Evolutionary conservation across 2,113 vertebrate species (phyloP).

Genomic region (Pipra filicauda): DNA sequence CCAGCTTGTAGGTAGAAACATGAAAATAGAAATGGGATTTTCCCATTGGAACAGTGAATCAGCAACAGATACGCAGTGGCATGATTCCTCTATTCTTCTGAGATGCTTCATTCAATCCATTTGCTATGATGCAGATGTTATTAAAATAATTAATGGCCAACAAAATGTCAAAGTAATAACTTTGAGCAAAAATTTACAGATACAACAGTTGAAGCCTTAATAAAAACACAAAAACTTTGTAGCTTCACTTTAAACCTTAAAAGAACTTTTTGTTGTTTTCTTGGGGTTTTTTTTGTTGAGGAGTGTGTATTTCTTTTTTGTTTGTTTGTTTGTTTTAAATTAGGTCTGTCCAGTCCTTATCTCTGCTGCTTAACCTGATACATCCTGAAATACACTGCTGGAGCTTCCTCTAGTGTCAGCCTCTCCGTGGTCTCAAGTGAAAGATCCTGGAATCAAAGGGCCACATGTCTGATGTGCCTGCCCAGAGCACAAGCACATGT

Average conservation of each 20-base stretch:
- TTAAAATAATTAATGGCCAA: neutral
- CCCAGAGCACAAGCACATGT: fast-evolving
- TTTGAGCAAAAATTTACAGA: neutral
- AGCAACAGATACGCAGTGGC: neutral
- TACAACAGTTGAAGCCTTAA: neutral
- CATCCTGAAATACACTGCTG: neutral
- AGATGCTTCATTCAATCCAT: neutral
- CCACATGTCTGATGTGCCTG: neutral
- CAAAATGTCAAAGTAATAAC: neutral
- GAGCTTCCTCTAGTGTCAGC: neutral
- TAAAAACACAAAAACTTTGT: neutral
- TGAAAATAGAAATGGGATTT: constrained; percentile 8
- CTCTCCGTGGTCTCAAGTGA: neutral
- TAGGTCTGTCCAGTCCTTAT: neutral
- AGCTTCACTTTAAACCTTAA: neutral
- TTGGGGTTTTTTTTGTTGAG: neutral
- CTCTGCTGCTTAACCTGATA: neutral
- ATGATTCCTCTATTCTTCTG: neutral
- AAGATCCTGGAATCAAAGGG: neutral
- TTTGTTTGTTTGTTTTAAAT: neutral
- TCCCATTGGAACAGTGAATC: neutral
- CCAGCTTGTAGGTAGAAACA: neutral
- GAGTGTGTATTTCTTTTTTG: neutral
- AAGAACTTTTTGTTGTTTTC: neutral
- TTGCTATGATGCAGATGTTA: neutral